A percentile compares a stretch with the other conserved stretches of the same genome.
Evolutionary conservation across 2,888 invertebrate species (phyloP).

Genomic region (Sisyra terminalis): DNA sequence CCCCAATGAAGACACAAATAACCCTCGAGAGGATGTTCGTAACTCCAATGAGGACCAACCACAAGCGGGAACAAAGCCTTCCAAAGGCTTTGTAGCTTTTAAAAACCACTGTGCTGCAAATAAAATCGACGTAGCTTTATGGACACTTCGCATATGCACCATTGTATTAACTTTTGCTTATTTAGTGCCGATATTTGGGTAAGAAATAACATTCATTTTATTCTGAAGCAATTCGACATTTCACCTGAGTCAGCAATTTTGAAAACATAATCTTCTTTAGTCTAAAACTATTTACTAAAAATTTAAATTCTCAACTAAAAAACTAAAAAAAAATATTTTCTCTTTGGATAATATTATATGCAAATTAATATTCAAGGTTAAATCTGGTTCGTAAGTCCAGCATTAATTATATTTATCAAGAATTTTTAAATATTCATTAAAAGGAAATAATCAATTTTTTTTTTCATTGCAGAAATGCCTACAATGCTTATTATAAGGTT

Average conservation of each 20-base stretch:
- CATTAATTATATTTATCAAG: slow-evolving; percentile 1
- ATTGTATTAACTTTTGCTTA: slow-evolving; percentile 72
- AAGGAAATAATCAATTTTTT: slow-evolving; percentile 8
- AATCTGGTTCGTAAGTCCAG: slow-evolving; percentile 3
- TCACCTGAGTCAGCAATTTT: not conserved
- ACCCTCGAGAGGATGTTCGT: slow-evolving; percentile 8
- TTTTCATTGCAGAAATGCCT: slow-evolving; percentile 41
- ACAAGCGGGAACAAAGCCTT: slow-evolving; percentile 19
- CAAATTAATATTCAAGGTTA: slow-evolving; percentile 5
- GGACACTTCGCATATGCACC: slow-evolving; percentile 72
- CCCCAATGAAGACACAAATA: slow-evolving; percentile 12
- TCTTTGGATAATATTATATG: too few species aligned
- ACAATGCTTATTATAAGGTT: slow-evolving; percentile 79
- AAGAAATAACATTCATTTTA: slow-evolving; percentile 25
- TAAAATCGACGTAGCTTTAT: slow-evolving; percentile 75
- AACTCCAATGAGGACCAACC: slow-evolving; percentile 12
- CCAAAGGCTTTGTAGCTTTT: slow-evolving; percentile 45
- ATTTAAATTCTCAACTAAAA: too few species aligned
- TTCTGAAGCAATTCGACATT: too few species aligned
- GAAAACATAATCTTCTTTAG: not conserved
- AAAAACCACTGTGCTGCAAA: slow-evolving; percentile 60
- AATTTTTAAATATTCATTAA: slow-evolving; percentile 7
- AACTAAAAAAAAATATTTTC: too few species aligned
- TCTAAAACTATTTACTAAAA: not conserved
- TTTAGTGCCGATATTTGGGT: slow-evolving; percentile 80